These are phyloP conservation scores for Drosophila bifasciata DNA, from an alignment of 1,140 invertebrate species.

Conservation along the genomic window DNA sequence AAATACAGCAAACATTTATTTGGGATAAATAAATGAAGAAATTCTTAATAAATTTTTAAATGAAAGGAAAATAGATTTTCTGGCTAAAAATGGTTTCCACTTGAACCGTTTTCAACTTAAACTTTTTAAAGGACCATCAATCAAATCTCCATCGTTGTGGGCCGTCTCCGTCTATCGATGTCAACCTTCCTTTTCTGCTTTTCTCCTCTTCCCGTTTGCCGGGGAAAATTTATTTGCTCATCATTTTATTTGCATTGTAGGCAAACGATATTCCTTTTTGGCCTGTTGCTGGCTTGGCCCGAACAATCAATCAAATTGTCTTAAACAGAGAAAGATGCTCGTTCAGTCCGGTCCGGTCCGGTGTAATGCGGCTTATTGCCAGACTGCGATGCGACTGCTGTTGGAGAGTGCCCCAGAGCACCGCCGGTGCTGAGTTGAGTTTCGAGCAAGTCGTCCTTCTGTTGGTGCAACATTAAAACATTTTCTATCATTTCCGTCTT, in stretches of 20 bases:
- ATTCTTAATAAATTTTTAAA: neutral
- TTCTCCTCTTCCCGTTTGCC: conserved; percentile 28
- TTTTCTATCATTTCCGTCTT: conserved; percentile 77
- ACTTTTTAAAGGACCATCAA: conserved; percentile 40
- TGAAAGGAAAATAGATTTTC: neutral
- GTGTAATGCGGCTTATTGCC: conserved; percentile 27
- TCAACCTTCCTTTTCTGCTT: conserved; percentile 32
- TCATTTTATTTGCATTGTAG: conserved; percentile 46
- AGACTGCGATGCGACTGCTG: neutral
- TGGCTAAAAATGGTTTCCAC: too few species aligned
- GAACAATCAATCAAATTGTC: conserved; percentile 76
- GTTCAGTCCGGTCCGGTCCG: conserved; percentile 10
- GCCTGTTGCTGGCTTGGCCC: conserved; percentile 38
- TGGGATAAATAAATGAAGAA: neutral
- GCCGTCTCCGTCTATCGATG: conserved; percentile 10
- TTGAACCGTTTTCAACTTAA: conserved; percentile 3
- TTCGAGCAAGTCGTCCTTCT: neutral
- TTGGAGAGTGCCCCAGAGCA: neutral
- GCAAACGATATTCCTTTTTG: conserved; percentile 25
- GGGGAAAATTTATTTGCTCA: conserved; percentile 47
- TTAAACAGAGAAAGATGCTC: conserved; percentile 46
- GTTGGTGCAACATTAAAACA: conserved; percentile 72
- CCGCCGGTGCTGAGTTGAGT: neutral
- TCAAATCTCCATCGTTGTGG: conserved; percentile 10
- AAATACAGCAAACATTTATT: too few species aligned